A percentile compares a stretch with the other conserved stretches of the same genome.
phyloP scores from a whole-genome alignment of 1,140 invertebrate species.

The Dufourea novaeangliae region DNA sequence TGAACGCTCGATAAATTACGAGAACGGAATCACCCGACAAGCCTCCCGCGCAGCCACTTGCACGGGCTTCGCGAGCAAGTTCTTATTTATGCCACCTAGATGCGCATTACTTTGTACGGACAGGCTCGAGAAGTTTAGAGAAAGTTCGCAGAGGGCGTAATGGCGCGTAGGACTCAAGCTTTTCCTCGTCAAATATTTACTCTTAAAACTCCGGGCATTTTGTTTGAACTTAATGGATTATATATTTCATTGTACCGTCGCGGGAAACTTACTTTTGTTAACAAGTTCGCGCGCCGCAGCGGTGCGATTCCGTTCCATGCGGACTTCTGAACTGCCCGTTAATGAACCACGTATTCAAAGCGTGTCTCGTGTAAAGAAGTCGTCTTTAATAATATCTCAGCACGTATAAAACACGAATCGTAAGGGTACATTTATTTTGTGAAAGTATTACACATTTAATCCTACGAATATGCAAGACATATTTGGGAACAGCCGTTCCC shows the following conservation, averaged over 20 bases:
- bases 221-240: slow-evolving; percentile 7
- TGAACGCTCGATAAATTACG: background rate
- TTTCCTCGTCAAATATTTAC: slow-evolving; percentile 2
- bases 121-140: background rate
- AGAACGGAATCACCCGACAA: background rate
- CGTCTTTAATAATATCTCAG: too few species aligned
- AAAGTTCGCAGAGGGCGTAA: slow-evolving; percentile 3
- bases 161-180: background rate
- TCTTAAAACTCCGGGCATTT: slow-evolving; percentile 4
- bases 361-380: too few species aligned
- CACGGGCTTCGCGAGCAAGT: background rate
- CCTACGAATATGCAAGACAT: too few species aligned
- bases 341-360: slow-evolving; percentile 6
- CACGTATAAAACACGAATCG: too few species aligned
- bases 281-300: background rate
- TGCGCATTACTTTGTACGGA: slow-evolving; percentile 4
- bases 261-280: slow-evolving; percentile 3
- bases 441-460: too few species aligned
- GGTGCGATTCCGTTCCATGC: background rate
- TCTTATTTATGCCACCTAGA: slow-evolving; percentile 4
- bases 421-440: too few species aligned
- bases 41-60: background rate
- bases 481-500: too few species aligned
- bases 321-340: background rate
- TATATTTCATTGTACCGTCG: slow-evolving; percentile 4